Evolutionary conservation across 2,113 vertebrate genomes (phyloP).

Genomic region (Pygoscelis adeliae): DNA sequence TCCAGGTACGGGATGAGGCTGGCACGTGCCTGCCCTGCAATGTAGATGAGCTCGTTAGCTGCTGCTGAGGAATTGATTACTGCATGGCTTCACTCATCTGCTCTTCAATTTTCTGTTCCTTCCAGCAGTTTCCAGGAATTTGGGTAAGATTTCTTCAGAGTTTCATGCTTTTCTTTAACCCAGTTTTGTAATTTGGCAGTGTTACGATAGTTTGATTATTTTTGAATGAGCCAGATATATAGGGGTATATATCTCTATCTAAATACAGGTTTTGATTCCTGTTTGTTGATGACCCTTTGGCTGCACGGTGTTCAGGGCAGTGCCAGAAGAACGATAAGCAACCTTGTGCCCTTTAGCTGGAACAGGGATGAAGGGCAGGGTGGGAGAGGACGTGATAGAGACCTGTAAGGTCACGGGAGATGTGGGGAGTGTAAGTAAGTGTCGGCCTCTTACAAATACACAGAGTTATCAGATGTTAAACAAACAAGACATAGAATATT

Average conservation of each 20-base stretch:
- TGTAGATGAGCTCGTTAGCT: accelerated
- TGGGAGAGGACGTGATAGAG: not conserved
- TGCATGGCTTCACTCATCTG: not conserved
- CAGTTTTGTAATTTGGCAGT: not conserved
- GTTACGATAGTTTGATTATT: not conserved
- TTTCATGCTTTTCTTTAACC: not conserved
- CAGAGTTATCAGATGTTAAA: not conserved
- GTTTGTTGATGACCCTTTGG: not conserved
- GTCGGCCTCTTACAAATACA: too few species aligned
- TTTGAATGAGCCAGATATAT: not conserved
- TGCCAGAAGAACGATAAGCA: not conserved
- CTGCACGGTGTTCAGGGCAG: too few species aligned
- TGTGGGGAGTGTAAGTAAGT: not conserved
- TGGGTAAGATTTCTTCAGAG: not conserved
- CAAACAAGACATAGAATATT: not conserved
- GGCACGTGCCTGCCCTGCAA: not conserved
- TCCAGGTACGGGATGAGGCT: not conserved
- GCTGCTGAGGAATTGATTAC: not conserved
- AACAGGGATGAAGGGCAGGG: not conserved
- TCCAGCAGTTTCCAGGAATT: not conserved
- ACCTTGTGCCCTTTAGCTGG: not conserved
- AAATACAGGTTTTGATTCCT: too few species aligned
- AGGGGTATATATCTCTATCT: accelerated
- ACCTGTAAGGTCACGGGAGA: not conserved
- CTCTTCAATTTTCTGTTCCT: not conserved